Conservation (phyloP, 2,888 invertebrate genomes). For the Thecophora atra region DNA sequence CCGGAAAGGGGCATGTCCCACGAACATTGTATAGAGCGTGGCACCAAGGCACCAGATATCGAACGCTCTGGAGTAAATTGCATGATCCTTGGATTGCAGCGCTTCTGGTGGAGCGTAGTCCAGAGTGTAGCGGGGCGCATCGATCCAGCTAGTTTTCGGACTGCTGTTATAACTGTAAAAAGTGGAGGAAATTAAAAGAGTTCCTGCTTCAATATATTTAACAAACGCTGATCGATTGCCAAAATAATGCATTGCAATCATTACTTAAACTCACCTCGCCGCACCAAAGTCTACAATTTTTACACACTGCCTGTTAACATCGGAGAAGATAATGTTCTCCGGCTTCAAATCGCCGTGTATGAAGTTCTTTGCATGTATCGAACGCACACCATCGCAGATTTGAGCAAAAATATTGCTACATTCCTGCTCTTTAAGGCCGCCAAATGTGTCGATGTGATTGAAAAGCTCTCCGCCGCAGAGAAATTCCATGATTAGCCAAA, state of each 20-base stretch:
- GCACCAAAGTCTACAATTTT: constrained; percentile 98
- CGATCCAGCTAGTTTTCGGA: constrained; percentile 53
- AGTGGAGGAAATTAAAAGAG: constrained; percentile 40
- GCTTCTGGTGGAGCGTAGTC: constrained; percentile 95
- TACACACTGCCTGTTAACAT: constrained; percentile 68
- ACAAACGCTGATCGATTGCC: too few relatives aligned
- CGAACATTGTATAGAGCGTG: constrained; percentile 77
- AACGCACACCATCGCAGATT: constrained; percentile 83
- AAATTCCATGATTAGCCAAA: constrained; percentile 90
- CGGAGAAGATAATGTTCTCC: constrained; percentile 72
- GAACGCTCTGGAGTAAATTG: constrained; percentile 85
- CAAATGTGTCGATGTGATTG: constrained; percentile 71
- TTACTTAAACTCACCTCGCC: constrained; percentile 69
- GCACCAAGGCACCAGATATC: constrained; percentile 97
- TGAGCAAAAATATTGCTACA: constrained; percentile 85
- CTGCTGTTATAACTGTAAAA: constrained; percentile 52
- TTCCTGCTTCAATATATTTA: constrained; percentile 57
- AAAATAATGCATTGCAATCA: background rate
- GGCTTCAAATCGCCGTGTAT: constrained; percentile 96
- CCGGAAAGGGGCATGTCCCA: constrained; percentile 86
- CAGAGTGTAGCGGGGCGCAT: constrained; percentile 86
- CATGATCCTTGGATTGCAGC: constrained; percentile 66
- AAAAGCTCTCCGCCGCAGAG: constrained; percentile 85
- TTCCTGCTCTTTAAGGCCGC: constrained; percentile 78
- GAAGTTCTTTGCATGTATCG: constrained; percentile 84